A percentile compares a stretch with the other conserved stretches of the same genome.
Evolutionary conservation across 2,113 vertebrate genomes (phyloP).

Genomic region (Blennius ocellaris): DNA sequence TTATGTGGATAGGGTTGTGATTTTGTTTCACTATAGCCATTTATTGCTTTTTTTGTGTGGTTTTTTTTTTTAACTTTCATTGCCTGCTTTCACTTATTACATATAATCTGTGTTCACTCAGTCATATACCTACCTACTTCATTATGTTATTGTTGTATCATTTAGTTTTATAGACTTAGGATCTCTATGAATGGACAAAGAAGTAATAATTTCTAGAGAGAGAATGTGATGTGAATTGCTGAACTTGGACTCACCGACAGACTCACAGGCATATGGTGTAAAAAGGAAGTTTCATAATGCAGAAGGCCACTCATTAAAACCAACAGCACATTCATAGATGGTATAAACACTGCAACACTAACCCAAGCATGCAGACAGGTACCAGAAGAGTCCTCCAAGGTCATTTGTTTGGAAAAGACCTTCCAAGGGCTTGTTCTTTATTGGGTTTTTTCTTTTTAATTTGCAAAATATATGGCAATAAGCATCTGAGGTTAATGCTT

Average conservation of each 20-base stretch:
- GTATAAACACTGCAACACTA: constrained; percentile 29
- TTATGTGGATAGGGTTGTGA: too few relatives aligned
- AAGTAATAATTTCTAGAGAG: background rate
- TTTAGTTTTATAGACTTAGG: background rate
- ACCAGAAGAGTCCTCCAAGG: constrained; percentile 37
- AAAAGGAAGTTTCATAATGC: background rate
- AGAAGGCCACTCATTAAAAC: constrained; percentile 35
- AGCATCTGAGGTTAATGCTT: constrained; percentile 9
- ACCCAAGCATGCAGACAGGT: constrained; percentile 22
- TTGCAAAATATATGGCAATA: constrained; percentile 3
- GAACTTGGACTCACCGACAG: background rate
- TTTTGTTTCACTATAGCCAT: too few relatives aligned
- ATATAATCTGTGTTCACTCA: too few relatives aligned
- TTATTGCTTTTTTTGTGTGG: too few relatives aligned
- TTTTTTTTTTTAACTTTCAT: too few relatives aligned
- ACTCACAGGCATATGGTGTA: constrained; percentile 6
- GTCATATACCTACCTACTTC: background rate
- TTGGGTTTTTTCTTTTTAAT: too few relatives aligned
- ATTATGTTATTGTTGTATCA: background rate
- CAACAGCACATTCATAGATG: constrained; percentile 17
- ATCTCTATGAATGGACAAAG: background rate
- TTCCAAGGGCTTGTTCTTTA: constrained; percentile 24
- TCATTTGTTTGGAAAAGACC: constrained; percentile 33
- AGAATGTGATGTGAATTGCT: background rate
- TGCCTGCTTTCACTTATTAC: too few relatives aligned